phyloP scores from a whole-genome alignment of 2,113 vertebrate genomes.

The Mesoclemmys tuberculata region DNA sequence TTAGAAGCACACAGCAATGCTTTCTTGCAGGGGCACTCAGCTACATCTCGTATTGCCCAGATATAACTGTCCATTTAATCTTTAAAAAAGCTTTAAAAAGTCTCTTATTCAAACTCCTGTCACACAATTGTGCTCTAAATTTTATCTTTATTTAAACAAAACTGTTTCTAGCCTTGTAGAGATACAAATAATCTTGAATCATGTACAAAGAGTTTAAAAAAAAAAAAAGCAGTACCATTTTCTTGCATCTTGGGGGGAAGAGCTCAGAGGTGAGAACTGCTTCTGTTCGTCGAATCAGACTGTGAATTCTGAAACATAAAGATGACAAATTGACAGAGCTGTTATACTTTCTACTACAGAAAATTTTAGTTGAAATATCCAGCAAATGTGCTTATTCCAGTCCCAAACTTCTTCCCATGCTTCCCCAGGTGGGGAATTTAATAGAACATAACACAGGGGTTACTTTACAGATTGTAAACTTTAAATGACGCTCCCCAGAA shows the following conservation, averaged over 20 bases:
- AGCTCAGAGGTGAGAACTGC: too few relatives aligned
- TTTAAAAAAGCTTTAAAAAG: too few relatives aligned
- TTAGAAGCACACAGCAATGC: too few relatives aligned
- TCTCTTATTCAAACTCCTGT: too few relatives aligned
- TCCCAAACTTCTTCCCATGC: accelerated
- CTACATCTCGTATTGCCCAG: too few relatives aligned
- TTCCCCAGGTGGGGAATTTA: background rate
- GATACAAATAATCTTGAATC: background rate
- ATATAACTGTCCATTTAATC: too few relatives aligned
- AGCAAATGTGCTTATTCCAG: background rate
- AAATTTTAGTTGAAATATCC: background rate
- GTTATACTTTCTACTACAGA: background rate
- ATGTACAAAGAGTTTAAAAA: background rate
- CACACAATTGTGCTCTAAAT: background rate
- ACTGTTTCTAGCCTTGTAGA: background rate
- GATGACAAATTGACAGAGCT: background rate
- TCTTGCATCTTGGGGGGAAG: background rate
- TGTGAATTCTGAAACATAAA: background rate
- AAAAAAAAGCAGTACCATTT: background rate
- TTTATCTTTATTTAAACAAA: background rate
- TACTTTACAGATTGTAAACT: background rate
- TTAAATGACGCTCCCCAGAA: background rate
- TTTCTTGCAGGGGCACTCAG: too few relatives aligned
- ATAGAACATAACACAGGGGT: background rate
- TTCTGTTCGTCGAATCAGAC: too few relatives aligned